These are phyloP conservation scores for Lutraria lutraria DNA, from an alignment of 2,888 invertebrate genomes.

Conservation along the genomic window DNA sequence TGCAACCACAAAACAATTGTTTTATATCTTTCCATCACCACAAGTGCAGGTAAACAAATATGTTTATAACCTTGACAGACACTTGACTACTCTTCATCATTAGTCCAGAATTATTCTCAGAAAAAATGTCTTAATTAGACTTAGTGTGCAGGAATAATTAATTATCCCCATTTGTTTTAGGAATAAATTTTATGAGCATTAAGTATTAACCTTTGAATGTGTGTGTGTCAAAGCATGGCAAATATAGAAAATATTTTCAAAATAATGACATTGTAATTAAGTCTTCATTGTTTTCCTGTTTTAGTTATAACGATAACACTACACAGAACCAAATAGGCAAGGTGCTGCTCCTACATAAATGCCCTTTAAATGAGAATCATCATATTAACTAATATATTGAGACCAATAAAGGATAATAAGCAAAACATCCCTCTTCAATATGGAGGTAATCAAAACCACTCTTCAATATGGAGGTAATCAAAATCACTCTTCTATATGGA, in stretches of 20 bases:
- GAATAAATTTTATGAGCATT: too few species aligned
- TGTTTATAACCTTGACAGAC: neutral
- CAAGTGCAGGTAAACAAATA: neutral
- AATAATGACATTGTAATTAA: too few species aligned
- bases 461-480: neutral
- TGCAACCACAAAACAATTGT: conserved; percentile 16
- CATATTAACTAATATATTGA: neutral
- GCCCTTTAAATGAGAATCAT: too few species aligned
- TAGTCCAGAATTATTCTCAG: neutral
- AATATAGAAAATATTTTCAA: too few species aligned
- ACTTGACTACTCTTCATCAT: neutral
- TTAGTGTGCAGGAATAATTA: too few species aligned
- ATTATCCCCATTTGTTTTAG: too few species aligned
- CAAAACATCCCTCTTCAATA: neutral
- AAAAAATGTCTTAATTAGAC: neutral
- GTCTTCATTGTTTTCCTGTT: too few species aligned
- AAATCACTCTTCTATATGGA: neutral
- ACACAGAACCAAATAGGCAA: too few species aligned
- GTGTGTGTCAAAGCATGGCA: too few species aligned
- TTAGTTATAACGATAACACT: too few species aligned
- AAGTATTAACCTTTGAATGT: too few species aligned
- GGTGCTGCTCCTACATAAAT: too few species aligned
- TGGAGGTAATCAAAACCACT: neutral
- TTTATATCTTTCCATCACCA: conserved; percentile 14
- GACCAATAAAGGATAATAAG: neutral